Evolutionary conservation across 2,888 invertebrate species (phyloP).

Genomic region (Campaea margaritaria): DNA sequence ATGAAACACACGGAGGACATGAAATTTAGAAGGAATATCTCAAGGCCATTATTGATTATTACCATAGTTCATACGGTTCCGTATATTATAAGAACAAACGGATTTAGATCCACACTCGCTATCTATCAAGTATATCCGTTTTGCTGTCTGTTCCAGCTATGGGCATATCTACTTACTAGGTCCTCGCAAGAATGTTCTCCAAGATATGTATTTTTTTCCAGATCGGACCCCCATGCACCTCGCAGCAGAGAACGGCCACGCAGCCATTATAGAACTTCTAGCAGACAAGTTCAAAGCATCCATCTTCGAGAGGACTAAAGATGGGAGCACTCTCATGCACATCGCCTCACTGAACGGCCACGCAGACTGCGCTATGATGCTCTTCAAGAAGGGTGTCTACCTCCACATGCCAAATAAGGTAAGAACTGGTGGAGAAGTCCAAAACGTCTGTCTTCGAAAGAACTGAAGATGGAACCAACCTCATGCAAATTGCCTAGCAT

Average conservation of each 20-base stretch:
- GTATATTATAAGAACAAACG: too few relatives aligned
- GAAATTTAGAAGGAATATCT: too few relatives aligned
- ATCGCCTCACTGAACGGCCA: constrained; percentile 99
- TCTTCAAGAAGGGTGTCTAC: constrained; percentile 99
- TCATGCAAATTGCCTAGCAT: too few relatives aligned
- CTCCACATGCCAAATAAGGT: constrained; percentile 99
- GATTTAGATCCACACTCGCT: too few relatives aligned
- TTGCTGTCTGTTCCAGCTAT: too few relatives aligned
- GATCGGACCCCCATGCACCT: constrained; percentile 99
- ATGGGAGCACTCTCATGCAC: constrained; percentile 99
- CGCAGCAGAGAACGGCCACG: constrained; percentile 99
- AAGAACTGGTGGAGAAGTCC: constrained; percentile 6
- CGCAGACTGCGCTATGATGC: constrained; percentile 98
- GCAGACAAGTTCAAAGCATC: constrained; percentile 99
- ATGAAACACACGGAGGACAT: too few relatives aligned
- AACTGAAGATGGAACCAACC: too few relatives aligned
- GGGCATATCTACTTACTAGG: too few relatives aligned
- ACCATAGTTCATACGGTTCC: too few relatives aligned
- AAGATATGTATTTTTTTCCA: constrained; percentile 49
- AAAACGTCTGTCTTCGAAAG: not conserved
- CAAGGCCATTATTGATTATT: too few relatives aligned
- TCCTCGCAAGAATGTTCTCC: not conserved
- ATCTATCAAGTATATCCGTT: too few relatives aligned
- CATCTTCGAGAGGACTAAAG: constrained; percentile 97
- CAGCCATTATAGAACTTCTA: constrained; percentile 96